phyloP scores from a whole-genome alignment of 2,888 invertebrate genomes.

The Epirrita christyi region DNA sequence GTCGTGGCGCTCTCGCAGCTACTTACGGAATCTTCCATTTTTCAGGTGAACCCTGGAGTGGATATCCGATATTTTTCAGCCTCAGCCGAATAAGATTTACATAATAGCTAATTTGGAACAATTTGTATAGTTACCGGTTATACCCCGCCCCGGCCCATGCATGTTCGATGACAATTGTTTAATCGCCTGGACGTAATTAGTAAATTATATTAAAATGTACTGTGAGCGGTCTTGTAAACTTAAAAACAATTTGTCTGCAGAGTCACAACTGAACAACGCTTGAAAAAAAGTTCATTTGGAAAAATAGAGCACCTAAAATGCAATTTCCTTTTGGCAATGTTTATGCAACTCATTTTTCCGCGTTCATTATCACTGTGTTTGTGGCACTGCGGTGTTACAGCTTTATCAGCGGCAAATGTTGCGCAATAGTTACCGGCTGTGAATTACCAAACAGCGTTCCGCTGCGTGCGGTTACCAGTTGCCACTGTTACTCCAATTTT shows the following conservation, averaged over 20 bases:
- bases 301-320: conserved; percentile 20
- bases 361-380: conserved; percentile 25
- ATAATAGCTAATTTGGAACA: conserved; percentile 61
- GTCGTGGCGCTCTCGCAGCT: conserved; percentile 44
- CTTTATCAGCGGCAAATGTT: conserved; percentile 36
- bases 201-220: conserved; percentile 13
- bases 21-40: conserved; percentile 61
- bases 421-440: conserved; percentile 36
- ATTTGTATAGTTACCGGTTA: conserved; percentile 43
- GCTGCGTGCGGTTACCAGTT: conserved; percentile 36
- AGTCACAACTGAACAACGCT: conserved; percentile 14
- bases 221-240: conserved; percentile 16
- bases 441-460: conserved; percentile 34
- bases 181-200: conserved; percentile 25
- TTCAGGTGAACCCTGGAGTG: conserved; percentile 60
- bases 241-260: conserved; percentile 1
- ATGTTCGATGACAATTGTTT: conserved; percentile 35
- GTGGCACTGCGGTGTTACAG: conserved; percentile 25
- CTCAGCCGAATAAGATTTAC: conserved; percentile 47
- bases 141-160: conserved; percentile 41
- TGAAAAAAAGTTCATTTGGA: conserved; percentile 12
- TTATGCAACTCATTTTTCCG: conserved; percentile 28
- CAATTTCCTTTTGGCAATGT: conserved; percentile 31
- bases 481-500: conserved; percentile 38
- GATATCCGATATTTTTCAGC: conserved; percentile 56